A percentile compares a stretch with the other conserved stretches of the same genome.
phyloP scores from a whole-genome alignment of 1,140 invertebrate genomes.

The Aphis craccivora region DNA sequence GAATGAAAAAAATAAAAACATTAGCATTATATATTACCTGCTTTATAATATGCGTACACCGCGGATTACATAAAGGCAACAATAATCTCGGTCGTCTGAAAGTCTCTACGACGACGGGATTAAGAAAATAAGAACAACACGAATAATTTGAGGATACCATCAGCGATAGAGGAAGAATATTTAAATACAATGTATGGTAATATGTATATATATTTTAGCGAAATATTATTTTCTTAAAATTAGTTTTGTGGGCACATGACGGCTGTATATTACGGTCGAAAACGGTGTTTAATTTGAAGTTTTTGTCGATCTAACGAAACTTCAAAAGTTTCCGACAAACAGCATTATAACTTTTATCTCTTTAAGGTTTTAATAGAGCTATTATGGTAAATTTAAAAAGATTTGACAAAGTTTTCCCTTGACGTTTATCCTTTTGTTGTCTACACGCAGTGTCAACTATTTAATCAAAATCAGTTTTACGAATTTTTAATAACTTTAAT shows the following conservation, averaged over 20 bases:
- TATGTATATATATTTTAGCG: background rate
- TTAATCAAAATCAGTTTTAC: slow-evolving; percentile 46
- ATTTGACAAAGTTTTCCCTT: slow-evolving; percentile 41
- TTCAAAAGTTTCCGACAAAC: slow-evolving; percentile 16
- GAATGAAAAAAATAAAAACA: slow-evolving; percentile 10
- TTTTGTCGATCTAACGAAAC: slow-evolving; percentile 38
- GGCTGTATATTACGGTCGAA: background rate
- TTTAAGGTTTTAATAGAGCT: slow-evolving; percentile 21
- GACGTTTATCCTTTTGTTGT: slow-evolving; percentile 46
- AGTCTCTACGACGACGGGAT: background rate
- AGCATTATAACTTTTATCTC: slow-evolving; percentile 52
- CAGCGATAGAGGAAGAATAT: background rate
- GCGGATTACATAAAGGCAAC: background rate
- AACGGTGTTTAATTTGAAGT: slow-evolving; percentile 52
- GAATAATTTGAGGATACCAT: background rate
- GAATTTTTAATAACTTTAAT: slow-evolving; percentile 52
- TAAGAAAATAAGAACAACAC: background rate
- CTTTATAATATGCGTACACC: background rate
- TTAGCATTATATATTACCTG: background rate
- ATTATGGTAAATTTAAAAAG: slow-evolving; percentile 51
- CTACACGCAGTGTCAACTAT: slow-evolving; percentile 19
- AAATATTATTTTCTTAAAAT: slow-evolving; percentile 39
- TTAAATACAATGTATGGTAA: slow-evolving; percentile 6
- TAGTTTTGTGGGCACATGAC: slow-evolving; percentile 38
- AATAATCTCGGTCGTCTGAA: background rate